phyloP scores from a whole-genome alignment of 2,113 vertebrate genomes.

The Aegotheles bennettii region DNA sequence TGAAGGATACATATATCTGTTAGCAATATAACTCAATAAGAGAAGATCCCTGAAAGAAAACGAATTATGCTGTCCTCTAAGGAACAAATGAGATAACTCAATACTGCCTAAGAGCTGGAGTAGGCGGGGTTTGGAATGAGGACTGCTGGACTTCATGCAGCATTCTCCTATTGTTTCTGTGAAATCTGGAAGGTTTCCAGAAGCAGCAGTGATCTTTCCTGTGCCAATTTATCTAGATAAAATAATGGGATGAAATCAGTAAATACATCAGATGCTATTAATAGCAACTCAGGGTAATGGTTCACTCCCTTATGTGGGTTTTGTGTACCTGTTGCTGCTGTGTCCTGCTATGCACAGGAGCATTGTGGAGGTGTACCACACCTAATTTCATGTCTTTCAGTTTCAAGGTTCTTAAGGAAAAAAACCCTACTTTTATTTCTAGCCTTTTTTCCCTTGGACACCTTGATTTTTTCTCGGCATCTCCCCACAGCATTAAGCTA shows the following conservation, averaged over 20 bases:
- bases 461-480: background rate
- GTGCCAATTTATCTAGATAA: background rate
- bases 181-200: background rate
- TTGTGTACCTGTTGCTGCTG: rapidly evolving
- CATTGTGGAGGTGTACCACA: too few relatives aligned
- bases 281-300: background rate
- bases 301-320: rapidly evolving
- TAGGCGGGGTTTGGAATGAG: background rate
- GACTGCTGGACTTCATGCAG: background rate
- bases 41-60: background rate
- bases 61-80: background rate
- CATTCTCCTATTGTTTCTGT: background rate
- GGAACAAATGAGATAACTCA: background rate
- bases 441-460: background rate
- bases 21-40: background rate
- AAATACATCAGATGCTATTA: background rate
- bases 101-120: background rate
- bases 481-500: background rate
- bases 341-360: background rate
- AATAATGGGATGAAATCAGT: background rate
- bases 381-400: background rate
- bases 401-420: background rate
- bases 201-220: background rate
- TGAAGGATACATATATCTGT: background rate
- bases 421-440: background rate